These are phyloP conservation scores for Malacoctenus gilli DNA, from an alignment of 2,797 vertebrate genomes.

Conservation along the genomic window DNA sequence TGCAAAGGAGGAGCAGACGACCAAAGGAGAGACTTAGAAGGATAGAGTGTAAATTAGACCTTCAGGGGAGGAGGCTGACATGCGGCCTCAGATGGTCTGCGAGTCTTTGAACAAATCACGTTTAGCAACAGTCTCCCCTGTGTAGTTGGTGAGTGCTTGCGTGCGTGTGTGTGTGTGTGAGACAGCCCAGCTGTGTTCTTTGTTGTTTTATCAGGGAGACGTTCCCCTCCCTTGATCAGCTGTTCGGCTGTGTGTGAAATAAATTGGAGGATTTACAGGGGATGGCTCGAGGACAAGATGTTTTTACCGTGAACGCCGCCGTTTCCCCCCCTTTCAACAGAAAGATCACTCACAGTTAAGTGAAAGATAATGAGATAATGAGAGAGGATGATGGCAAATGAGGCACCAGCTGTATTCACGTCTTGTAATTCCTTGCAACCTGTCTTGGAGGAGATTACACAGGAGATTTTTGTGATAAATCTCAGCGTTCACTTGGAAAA, in stretches of 20 bases:
- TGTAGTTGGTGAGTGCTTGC: constrained; percentile 34
- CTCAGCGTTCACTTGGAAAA: constrained; percentile 4
- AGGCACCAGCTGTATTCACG: not conserved
- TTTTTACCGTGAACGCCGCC: not conserved
- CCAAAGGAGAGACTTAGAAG: constrained; percentile 43
- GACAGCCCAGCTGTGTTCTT: constrained; percentile 62
- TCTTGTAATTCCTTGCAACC: not conserved
- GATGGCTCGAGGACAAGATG: constrained; percentile 36
- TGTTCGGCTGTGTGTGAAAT: constrained; percentile 47
- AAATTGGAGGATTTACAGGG: constrained; percentile 32
- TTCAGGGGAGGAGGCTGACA: constrained; percentile 51
- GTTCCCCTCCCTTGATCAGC: constrained; percentile 58
- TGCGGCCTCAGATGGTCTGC: constrained; percentile 55
- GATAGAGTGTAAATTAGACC: constrained; percentile 61
- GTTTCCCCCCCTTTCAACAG: not conserved
- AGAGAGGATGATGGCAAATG: constrained; percentile 2
- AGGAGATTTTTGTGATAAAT: constrained; percentile 1
- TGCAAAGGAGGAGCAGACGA: constrained; percentile 38
- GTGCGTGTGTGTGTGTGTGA: constrained; percentile 30
- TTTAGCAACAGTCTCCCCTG: constrained; percentile 64
- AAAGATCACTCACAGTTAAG: not conserved
- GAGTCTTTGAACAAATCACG: constrained; percentile 61
- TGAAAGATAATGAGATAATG: not conserved
- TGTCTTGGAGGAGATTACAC: no score
- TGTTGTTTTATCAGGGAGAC: constrained; percentile 41